These are phyloP conservation scores for Argentina silus DNA, from an alignment of 2,797 vertebrate genomes.

Conservation along the genomic window DNA sequence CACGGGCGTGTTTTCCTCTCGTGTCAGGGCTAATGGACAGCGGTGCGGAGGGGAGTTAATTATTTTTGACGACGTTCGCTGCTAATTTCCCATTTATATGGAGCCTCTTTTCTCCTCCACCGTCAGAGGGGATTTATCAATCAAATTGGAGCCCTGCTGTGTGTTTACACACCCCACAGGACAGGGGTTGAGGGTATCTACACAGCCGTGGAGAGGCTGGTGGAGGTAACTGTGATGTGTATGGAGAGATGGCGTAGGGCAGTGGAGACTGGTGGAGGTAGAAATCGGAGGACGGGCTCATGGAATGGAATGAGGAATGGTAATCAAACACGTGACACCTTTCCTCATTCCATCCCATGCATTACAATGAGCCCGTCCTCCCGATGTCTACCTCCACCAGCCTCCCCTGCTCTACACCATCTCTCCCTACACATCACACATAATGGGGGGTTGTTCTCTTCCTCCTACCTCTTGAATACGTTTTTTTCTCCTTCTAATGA, in stretches of 20 bases:
- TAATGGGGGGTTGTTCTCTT: constrained; percentile 68
- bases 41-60: constrained; percentile 88
- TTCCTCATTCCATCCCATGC: no score
- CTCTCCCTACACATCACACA: constrained; percentile 60
- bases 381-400: no score
- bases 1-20: constrained; percentile 83
- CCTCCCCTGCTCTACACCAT: constrained; percentile 20
- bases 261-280: no score
- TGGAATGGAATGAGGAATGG: no score
- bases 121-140: constrained; percentile 85
- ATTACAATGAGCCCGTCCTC: no score
- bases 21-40: constrained; percentile 93
- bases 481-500: constrained; percentile 8
- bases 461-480: constrained; percentile 37
- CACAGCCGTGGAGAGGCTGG: neutral
- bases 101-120: constrained; percentile 85
- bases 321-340: no score
- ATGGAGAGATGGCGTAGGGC: no score
- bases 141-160: constrained; percentile 82
- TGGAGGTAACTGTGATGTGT: no score
- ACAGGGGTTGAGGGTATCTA: constrained; percentile 21
- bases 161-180: constrained; percentile 59
- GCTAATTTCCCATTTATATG: constrained; percentile 94
- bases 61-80: constrained; percentile 92
- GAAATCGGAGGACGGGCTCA: no score